Evolutionary conservation across 2,888 invertebrate genomes (phyloP), one percentile per base, ranked within the genome.

Genomic region (Chymomyza procnemis): DNA sequence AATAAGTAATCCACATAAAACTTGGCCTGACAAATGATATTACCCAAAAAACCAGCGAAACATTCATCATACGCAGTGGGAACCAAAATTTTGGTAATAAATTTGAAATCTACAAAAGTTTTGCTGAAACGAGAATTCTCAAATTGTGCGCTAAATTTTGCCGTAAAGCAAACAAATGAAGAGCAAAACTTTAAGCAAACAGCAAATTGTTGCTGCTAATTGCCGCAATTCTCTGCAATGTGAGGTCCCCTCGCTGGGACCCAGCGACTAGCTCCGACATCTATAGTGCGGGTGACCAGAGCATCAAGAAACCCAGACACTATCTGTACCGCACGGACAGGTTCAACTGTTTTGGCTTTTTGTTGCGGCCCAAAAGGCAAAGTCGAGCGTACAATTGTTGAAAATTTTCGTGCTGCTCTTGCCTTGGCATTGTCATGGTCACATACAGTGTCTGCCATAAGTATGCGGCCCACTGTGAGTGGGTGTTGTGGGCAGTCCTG

Each of bases 151-250:
- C 63, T 21, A 22, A 54, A 54, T 63, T 67, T 21, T 61, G 30
- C 50, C 21, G 18, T 5, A 54, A 16, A 52, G 58, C 62, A 67
- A 75, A 52, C 64, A 61, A 75, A 64, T 48, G 22, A 30, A 21
- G 50, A 30, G 47, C 26, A 55, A 77, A 84, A 83, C 78, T 85
- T 83, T 57, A 75, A 74, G 73, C 78, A 83, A 83, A 87, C 86
- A 76, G 76, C 80, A 84, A 82, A 84, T 86, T 82, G 85, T 78
- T 81, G 77, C 79, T 71, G 79, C 85, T 83, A 83, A 87, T 83
- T 83, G 84, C 84, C 69, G 55, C 84, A 78, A 83, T 87, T 87
- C 81, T 80, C 61, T 79, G 64, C 61, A 58, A 62, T 69, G 26
- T n/a, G 59, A 54, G 76, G 50, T 54, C 18, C 48, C 48, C 16